Conservation (phyloP, 2,113 vertebrate genomes). For the Amblyornis subalaris region DNA sequence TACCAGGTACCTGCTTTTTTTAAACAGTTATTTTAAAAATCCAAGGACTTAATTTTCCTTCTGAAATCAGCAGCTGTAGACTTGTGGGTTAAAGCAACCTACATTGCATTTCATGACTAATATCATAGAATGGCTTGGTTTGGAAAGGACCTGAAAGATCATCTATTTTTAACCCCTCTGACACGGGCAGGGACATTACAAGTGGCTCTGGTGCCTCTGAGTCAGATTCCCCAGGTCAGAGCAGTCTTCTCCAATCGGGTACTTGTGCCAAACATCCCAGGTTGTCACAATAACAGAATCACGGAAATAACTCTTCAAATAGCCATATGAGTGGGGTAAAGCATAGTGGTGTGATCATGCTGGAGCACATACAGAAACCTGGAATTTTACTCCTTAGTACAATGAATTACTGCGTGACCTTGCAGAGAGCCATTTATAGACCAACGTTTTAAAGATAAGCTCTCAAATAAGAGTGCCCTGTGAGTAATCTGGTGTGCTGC, state of each 20-base stretch:
- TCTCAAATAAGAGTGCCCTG: constrained; percentile 1
- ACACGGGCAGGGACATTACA: accelerated
- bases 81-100: not conserved
- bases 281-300: not conserved
- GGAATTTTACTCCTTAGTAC: not conserved
- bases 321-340: accelerated
- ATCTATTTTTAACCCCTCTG: not conserved
- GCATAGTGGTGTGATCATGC: accelerated
- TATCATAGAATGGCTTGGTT: not conserved
- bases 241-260: not conserved
- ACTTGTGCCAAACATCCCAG: not conserved
- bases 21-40: not conserved
- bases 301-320: not conserved
- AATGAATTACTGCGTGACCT: not conserved
- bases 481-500: constrained; percentile 24
- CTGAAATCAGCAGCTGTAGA: not conserved
- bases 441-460: constrained; percentile 16
- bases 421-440: not conserved
- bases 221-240: not conserved
- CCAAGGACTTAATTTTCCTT: not conserved
- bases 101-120: not conserved
- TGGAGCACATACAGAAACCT: not conserved
- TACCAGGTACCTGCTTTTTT: not conserved
- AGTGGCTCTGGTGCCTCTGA: not conserved
- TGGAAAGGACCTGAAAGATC: not conserved